Conservation (phyloP, 2,888 invertebrate genomes). For the Pogonocherus hispidulus region DNA sequence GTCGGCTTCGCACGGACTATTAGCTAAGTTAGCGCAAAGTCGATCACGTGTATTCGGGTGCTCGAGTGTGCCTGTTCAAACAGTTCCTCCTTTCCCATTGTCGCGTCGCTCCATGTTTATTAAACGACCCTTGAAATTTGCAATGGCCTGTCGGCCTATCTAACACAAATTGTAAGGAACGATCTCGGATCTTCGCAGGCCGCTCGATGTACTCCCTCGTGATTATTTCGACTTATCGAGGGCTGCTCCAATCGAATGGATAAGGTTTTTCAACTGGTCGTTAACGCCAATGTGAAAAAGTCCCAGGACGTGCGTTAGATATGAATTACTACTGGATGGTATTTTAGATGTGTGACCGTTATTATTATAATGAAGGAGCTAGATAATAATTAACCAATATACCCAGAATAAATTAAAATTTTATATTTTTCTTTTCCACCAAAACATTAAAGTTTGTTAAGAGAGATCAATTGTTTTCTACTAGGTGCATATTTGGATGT, state of each 20-base stretch:
- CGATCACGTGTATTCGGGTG: constrained; percentile 8
- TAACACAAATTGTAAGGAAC: constrained; percentile 17
- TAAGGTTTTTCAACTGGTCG: too few species aligned
- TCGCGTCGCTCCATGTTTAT: constrained; percentile 13
- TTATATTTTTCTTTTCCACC: too few species aligned
- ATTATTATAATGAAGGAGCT: too few species aligned
- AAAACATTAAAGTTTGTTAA: too few species aligned
- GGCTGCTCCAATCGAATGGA: neutral
- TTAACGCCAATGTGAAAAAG: too few species aligned
- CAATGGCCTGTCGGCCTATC: constrained; percentile 6
- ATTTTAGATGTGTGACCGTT: too few species aligned
- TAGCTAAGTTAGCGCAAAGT: constrained; percentile 13
- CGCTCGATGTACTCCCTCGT: neutral
- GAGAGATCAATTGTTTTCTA: too few species aligned
- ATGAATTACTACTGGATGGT: too few species aligned
- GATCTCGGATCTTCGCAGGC: constrained; percentile 6
- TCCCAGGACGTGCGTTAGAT: too few species aligned
- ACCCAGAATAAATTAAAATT: too few species aligned
- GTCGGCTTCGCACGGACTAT: neutral
- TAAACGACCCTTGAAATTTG: constrained; percentile 24
- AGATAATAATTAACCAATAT: too few species aligned
- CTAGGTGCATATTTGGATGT: too few species aligned
- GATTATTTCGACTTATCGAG: neutral
- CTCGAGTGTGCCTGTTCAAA: constrained; percentile 12
- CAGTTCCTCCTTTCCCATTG: constrained; percentile 18